These are phyloP conservation scores for Halcyon senegalensis DNA, from an alignment of 2,113 vertebrate genomes.

Conservation along the genomic window DNA sequence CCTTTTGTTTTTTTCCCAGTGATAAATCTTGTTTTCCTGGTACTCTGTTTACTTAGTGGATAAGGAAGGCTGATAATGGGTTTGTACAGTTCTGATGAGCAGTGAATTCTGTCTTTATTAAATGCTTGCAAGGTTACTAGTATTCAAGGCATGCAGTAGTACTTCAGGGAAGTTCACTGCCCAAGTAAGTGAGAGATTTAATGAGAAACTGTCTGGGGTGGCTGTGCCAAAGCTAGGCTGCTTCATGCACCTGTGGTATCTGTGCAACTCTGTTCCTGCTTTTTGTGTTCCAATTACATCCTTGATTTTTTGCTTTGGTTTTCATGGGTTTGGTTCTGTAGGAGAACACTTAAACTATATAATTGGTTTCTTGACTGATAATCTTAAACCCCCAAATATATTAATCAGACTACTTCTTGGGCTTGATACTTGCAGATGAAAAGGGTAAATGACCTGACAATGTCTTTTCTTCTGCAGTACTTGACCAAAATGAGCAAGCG, in stretches of 20 bases:
- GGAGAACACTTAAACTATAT: not conserved
- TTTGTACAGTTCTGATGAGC: not conserved
- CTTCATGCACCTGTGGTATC: not conserved
- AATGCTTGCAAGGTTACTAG: not conserved
- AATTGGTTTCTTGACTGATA: not conserved
- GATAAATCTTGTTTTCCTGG: not conserved
- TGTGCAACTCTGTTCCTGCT: not conserved
- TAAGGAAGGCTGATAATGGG: not conserved
- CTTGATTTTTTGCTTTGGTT: not conserved
- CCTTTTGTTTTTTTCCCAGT: rapidly evolving
- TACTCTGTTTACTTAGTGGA: not conserved
- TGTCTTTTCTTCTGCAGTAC: not conserved
- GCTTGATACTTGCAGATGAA: not conserved
- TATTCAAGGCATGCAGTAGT: not conserved
- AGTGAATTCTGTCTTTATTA: not conserved
- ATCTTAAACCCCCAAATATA: not conserved
- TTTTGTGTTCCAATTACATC: not conserved
- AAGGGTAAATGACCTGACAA: not conserved
- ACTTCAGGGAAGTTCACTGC: not conserved
- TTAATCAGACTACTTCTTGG: not conserved
- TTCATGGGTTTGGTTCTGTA: not conserved
- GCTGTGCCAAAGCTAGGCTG: not conserved
- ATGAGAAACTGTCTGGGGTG: not conserved
- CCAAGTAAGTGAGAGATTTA: not conserved
- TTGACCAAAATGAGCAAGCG: not conserved